Evolutionary conservation across 92 coral and sea anemone genomes (phyloP), one percentile per base, ranked within the genome.

Genomic region (Heteractis magnifica): DNA sequence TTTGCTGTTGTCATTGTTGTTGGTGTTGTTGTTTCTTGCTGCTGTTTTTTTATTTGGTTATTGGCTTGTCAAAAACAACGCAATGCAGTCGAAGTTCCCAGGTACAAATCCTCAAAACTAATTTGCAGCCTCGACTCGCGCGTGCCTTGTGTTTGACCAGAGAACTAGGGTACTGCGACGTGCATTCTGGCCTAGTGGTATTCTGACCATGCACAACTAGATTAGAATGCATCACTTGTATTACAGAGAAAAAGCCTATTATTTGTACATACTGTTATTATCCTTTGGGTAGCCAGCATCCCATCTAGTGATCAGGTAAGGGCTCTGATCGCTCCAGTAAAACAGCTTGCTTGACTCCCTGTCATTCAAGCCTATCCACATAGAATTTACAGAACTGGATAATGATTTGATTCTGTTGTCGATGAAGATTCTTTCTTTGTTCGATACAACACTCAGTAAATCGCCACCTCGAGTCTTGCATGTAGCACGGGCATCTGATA

Each of bases 341-440:
- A 70, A 87, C 23, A 87, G 88, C 51, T 80, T 62, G 72, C 75
- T 81, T 41, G 82, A 75, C 74, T 92, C 99, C 19, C 99, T 91
- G 77, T 89, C 94, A 71, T 94, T 96, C 77, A 96, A 85, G 13
- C 98, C 95, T 49, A 96, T 87, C 98, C 98, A 96, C 52, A 94
- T 85, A 0, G 92, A 77, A 82, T 87, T 80, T 3, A 82, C 78
- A 74, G 93, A 91, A 51, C 90, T 88, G 77, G 89, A 83, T 51
- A 90, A 79, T 14, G 90, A 60, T 80, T 85, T 89, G 71, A 96
- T 77, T 85, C 95, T 86, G 58, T 87, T 87, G 71, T 83, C 91
- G 68, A 96, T 87, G 84, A 87, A 93, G 53, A 58, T 83, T 65
- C 86, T 94, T 85, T 94, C 99, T 26, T 87, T 84, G 55, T 82